Evolutionary conservation across 2,888 invertebrate species (phyloP).

Genomic region (Acanthosepion pharaonis): DNA sequence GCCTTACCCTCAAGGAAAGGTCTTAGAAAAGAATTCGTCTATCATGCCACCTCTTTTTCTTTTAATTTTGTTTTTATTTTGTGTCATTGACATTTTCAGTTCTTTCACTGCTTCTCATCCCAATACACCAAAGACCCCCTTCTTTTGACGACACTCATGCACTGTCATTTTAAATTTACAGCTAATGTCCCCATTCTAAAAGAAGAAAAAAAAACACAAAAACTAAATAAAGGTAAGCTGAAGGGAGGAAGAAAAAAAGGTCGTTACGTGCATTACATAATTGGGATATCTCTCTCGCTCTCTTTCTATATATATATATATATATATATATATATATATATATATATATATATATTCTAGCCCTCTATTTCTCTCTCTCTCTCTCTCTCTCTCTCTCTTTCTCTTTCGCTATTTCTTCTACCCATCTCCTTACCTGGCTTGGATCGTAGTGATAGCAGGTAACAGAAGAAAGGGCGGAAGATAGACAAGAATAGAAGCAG

Average conservation of each 20-base stretch:
- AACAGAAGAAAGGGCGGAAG: background rate
- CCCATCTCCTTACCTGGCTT: background rate
- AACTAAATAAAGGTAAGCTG: background rate
- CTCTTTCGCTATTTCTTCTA: background rate
- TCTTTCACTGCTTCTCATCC: background rate
- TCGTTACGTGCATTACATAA: background rate
- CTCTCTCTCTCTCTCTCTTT: background rate
- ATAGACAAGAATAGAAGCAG: background rate
- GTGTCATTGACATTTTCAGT: background rate
- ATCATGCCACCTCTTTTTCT: background rate
- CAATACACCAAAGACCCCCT: background rate
- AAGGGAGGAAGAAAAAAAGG: background rate
- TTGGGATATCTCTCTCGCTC: background rate
- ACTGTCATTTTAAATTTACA: background rate
- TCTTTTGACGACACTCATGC: background rate
- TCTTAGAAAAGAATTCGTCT: background rate
- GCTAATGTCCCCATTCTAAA: background rate
- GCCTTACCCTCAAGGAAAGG: background rate
- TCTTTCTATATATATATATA: background rate
- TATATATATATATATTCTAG: too few relatives aligned
- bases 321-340: too few relatives aligned
- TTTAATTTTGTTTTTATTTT: background rate
- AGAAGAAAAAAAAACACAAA: background rate
- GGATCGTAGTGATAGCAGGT: background rate
- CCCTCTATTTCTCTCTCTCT: background rate